These are phyloP conservation scores for Engraulis encrasicolus DNA, from an alignment of 2,113 vertebrate genomes.

Conservation along the genomic window DNA sequence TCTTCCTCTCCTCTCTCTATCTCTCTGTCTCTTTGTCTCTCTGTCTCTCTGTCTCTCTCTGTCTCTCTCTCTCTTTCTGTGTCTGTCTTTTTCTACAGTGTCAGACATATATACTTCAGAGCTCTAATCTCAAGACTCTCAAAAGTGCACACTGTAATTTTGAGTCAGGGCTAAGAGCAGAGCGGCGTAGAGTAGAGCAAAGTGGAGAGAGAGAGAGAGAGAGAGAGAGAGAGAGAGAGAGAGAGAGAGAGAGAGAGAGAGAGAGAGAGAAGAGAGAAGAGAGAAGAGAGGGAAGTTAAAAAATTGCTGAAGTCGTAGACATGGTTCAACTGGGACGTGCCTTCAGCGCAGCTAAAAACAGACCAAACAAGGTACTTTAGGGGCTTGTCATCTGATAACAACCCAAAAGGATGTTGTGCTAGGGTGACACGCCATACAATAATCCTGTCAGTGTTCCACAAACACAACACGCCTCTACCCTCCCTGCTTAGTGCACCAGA, in stretches of 20 bases:
- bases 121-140: slow-evolving; percentile 10
- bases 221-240: no score
- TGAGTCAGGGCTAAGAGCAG: slow-evolving; percentile 33
- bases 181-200: no score
- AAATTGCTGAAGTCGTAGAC: slow-evolving; percentile 29
- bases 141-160: slow-evolving; percentile 27
- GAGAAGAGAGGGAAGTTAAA: slow-evolving; percentile 35
- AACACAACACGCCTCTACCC: not conserved
- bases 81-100: slow-evolving; percentile 45
- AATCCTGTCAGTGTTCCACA: not conserved
- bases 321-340: not conserved
- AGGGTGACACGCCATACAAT: not conserved
- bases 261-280: no score
- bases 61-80: no score
- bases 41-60: no score
- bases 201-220: no score
- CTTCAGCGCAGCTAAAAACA: not conserved
- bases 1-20: no score
- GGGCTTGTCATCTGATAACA: not conserved
- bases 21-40: no score
- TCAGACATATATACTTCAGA: slow-evolving; percentile 36
- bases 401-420: not conserved
- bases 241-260: no score
- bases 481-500: not conserved
- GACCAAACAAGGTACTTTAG: not conserved